These are phyloP conservation scores for Rostratula benghalensis DNA, from an alignment of 2,113 vertebrate genomes.

Conservation along the genomic window DNA sequence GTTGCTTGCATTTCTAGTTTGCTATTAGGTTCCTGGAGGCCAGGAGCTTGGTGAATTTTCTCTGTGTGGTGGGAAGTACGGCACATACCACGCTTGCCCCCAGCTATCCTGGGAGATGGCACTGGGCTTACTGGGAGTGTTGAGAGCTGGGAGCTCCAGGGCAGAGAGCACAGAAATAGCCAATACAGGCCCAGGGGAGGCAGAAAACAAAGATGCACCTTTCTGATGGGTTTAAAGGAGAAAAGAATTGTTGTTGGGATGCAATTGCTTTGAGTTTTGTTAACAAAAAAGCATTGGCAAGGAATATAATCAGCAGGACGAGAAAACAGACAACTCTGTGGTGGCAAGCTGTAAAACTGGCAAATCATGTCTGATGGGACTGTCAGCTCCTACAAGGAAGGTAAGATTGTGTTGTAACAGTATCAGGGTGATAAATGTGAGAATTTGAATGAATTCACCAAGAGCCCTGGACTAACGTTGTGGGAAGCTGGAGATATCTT, in stretches of 20 bases:
- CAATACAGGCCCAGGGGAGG: too few relatives aligned
- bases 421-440: neutral
- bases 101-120: neutral
- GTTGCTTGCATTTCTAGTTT: neutral
- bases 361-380: neutral
- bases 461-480: neutral
- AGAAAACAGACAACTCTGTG: neutral
- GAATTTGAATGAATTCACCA: neutral
- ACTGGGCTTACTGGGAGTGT: neutral
- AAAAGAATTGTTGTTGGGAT: neutral
- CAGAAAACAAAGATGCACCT: neutral
- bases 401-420: neutral
- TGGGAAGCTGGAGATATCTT: neutral
- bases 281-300: neutral
- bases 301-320: neutral
- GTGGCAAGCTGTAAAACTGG: neutral
- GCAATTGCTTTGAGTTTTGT: neutral
- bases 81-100: accelerated
- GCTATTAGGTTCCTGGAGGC: neutral
- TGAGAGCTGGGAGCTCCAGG: neutral
- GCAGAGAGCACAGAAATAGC: neutral
- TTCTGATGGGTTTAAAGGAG: neutral
- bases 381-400: neutral
- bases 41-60: neutral
- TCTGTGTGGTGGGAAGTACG: neutral